Evolutionary conservation across 2,797 vertebrate species (phyloP).

Genomic region (Lepilemur septentrionalis): DNA sequence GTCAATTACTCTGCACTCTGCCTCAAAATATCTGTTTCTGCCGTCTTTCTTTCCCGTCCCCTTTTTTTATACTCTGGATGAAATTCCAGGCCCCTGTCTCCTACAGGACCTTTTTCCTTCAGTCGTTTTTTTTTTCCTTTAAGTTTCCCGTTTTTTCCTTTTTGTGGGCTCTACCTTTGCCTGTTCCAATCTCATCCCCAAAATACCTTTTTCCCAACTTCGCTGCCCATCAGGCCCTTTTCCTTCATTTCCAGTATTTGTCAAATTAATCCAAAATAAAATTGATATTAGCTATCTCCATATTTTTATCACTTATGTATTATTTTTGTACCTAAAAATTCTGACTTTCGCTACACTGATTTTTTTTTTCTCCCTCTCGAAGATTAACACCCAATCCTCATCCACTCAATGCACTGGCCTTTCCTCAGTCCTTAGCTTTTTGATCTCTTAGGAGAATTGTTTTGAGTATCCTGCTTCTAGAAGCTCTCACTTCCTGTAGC

Average conservation of each 20-base stretch:
- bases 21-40: not conserved
- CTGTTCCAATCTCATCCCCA: not conserved
- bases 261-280: not conserved
- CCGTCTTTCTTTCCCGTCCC: not conserved
- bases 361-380: not conserved
- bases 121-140: not conserved
- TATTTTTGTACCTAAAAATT: not conserved
- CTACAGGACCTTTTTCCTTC: not conserved
- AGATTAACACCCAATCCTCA: not conserved
- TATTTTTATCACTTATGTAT: not conserved
- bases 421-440: not conserved
- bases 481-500: not conserved
- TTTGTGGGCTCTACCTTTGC: not conserved
- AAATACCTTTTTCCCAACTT: not conserved
- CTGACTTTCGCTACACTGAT: not conserved
- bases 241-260: not conserved
- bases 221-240: not conserved
- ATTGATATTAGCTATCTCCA: not conserved
- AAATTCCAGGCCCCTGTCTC: not conserved
- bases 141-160: not conserved
- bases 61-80: not conserved
- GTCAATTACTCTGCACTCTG: not conserved
- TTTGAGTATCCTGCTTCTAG: not conserved
- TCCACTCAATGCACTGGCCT: not conserved
- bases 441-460: not conserved